Conservation (phyloP, 1,140 invertebrate genomes). For the Heliconius melpomene region DNA sequence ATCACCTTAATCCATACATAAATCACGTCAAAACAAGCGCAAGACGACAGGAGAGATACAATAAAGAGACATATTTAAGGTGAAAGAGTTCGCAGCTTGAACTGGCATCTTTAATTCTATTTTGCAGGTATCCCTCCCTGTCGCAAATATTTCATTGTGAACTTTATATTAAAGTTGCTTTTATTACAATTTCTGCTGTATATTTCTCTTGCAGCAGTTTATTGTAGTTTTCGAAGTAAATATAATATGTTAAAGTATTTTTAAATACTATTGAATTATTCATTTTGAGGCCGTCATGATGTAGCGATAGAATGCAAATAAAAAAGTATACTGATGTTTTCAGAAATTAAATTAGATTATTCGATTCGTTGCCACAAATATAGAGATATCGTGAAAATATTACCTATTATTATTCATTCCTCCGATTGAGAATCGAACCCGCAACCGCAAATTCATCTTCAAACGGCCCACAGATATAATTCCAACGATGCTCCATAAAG, state of each 20-base stretch:
- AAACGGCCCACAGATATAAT: not conserved
- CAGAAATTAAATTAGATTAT: too few species aligned
- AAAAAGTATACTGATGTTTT: too few species aligned
- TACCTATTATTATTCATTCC: too few species aligned
- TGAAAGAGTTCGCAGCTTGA: not conserved
- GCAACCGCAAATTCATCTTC: too few species aligned
- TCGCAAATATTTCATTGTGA: not conserved
- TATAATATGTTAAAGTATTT: too few species aligned
- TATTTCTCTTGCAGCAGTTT: not conserved
- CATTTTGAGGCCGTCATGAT: too few species aligned
- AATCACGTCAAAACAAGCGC: not conserved
- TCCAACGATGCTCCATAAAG: conserved; percentile 2
- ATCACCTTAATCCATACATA: not conserved
- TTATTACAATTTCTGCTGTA: not conserved
- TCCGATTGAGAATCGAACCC: too few species aligned
- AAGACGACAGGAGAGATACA: not conserved
- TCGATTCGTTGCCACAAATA: too few species aligned
- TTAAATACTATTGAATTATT: too few species aligned
- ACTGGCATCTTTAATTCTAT: not conserved
- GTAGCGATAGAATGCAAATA: too few species aligned
- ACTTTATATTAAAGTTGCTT: not conserved
- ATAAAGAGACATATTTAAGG: not conserved
- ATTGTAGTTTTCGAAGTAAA: not conserved
- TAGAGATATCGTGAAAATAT: too few species aligned
- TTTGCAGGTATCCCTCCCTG: not conserved